These are phyloP conservation scores for Eupeodes latifasciatus DNA, from an alignment of 2,888 invertebrate genomes.

Conservation along the genomic window DNA sequence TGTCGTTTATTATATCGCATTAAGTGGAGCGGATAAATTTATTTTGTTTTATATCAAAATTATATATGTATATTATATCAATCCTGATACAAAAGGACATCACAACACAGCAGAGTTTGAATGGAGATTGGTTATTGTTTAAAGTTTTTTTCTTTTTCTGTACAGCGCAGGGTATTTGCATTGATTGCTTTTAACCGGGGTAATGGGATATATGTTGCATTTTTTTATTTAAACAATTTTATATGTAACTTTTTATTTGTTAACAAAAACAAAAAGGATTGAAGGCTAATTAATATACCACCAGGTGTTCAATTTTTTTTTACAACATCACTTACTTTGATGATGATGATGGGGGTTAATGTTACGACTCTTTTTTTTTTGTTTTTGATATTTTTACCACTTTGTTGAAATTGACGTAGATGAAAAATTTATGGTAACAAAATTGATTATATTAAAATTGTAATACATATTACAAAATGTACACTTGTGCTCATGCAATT, in stretches of 20 bases:
- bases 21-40: constrained; percentile 61
- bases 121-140: constrained; percentile 16
- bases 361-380: not conserved
- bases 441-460: no score
- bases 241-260: not conserved
- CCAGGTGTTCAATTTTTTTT: constrained; percentile 9
- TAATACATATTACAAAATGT: no score
- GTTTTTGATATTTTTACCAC: not conserved
- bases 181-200: constrained; percentile 23
- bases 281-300: not conserved
- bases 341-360: not conserved
- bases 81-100: constrained; percentile 9
- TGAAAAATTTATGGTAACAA: no score
- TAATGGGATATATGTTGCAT: constrained; percentile 3
- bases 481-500: no score
- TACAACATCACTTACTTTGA: not conserved
- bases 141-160: not conserved
- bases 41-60: constrained; percentile 36
- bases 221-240: not conserved
- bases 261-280: not conserved
- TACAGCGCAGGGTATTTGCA: constrained; percentile 1
- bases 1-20: constrained; percentile 43
- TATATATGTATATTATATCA: not conserved
- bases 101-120: not conserved
- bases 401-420: not conserved